Evolutionary conservation across 2,797 vertebrate genomes (phyloP).

Genomic region (Hipposideros larvatus): DNA sequence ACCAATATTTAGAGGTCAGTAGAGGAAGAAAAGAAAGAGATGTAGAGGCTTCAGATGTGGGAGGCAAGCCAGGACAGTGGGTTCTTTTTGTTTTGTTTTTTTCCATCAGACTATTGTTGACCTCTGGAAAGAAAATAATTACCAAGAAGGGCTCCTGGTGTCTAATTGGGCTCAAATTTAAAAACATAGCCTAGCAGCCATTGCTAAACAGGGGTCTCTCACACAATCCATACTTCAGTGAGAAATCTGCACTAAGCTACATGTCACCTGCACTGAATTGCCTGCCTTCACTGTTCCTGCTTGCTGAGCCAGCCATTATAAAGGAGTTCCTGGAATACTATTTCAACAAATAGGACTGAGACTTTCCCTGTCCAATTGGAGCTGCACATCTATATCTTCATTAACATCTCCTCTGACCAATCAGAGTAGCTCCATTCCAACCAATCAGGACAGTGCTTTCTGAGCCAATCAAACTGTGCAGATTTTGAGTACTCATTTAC

Average conservation of each 20-base stretch:
- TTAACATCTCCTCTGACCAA: background rate
- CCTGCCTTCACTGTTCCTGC: background rate
- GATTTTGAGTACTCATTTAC: background rate
- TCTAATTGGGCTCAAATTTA: background rate
- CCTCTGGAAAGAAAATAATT: background rate
- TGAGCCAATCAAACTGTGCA: background rate
- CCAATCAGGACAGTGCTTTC: background rate
- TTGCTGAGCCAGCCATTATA: background rate
- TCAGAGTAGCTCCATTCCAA: background rate
- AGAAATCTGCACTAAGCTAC: background rate
- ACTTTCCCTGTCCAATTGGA: background rate
- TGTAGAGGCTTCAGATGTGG: background rate
- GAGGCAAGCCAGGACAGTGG: background rate
- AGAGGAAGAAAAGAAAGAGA: background rate
- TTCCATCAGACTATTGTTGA: background rate
- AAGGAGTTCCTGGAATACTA: background rate
- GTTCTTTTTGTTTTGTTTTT: background rate
- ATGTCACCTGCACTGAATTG: background rate
- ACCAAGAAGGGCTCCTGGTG: background rate
- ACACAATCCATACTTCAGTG: background rate
- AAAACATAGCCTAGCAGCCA: background rate
- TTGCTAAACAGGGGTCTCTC: background rate
- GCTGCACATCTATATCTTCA: background rate
- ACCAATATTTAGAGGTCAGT: background rate
- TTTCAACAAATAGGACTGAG: background rate